Evolutionary conservation across 2,888 invertebrate genomes (phyloP).

Genomic region (Phortica okadai): DNA sequence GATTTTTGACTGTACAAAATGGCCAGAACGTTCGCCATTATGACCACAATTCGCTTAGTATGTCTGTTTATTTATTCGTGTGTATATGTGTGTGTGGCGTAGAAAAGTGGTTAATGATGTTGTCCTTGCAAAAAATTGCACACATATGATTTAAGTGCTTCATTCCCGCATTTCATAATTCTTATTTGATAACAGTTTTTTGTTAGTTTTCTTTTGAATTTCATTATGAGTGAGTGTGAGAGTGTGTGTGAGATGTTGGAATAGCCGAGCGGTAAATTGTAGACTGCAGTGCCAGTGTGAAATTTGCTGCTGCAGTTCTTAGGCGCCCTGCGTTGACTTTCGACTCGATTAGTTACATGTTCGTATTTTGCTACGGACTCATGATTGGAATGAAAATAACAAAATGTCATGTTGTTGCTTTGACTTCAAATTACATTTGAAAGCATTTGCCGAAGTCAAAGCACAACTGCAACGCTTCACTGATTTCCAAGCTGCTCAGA

Average conservation of each 20-base stretch:
- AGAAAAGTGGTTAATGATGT: background rate
- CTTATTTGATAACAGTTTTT: background rate
- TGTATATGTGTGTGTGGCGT: background rate
- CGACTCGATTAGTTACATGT: background rate
- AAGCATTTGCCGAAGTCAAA: background rate
- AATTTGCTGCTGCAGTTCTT: background rate
- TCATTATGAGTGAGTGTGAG: background rate
- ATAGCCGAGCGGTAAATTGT: background rate
- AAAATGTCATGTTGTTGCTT: too few relatives aligned
- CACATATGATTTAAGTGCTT: conserved; percentile 64
- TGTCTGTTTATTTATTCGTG: background rate
- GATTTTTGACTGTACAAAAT: background rate
- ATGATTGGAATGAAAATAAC: too few relatives aligned
- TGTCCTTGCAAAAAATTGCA: conserved; percentile 51
- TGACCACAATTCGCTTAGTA: background rate
- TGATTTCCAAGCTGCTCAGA: background rate
- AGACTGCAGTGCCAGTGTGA: conserved; percentile 2
- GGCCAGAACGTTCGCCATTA: background rate
- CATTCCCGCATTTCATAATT: conserved; percentile 37
- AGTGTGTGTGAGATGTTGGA: background rate
- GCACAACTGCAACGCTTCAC: background rate
- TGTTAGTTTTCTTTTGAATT: background rate
- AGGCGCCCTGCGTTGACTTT: background rate
- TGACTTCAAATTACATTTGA: too few relatives aligned
- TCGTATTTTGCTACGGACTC: too few relatives aligned